Evolutionary conservation across 2,113 vertebrate genomes (phyloP).

Genomic region (Microtus richardsoni): DNA sequence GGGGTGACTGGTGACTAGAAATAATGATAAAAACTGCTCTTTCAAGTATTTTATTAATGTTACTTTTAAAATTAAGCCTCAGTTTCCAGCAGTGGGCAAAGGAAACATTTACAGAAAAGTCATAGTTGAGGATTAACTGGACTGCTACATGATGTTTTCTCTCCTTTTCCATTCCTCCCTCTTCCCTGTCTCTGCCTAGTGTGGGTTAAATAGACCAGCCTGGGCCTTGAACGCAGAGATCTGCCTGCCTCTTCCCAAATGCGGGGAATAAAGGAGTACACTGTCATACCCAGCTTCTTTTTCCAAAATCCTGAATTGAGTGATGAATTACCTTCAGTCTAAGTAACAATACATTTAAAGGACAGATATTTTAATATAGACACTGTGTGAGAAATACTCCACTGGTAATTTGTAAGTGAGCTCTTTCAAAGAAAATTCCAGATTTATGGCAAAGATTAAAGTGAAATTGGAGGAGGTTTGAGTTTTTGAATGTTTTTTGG

Average conservation of each 20-base stretch:
- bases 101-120: constrained; percentile 6
- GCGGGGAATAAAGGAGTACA: not conserved
- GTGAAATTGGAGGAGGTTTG: constrained; percentile 19
- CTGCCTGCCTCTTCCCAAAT: not conserved
- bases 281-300: not conserved
- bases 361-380: constrained; percentile 20
- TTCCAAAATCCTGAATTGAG: not conserved
- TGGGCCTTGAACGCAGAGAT: not conserved
- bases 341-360: not conserved
- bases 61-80: constrained; percentile 20
- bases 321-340: not conserved
- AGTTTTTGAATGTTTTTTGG: not conserved
- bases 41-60: not conserved
- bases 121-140: constrained; percentile 26
- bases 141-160: not conserved
- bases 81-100: not conserved
- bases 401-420: not conserved
- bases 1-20: not conserved
- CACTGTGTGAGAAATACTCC: not conserved
- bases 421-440: constrained; percentile 35
- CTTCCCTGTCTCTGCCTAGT: not conserved
- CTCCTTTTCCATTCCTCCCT: not conserved
- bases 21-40: not conserved
- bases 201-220: not conserved
- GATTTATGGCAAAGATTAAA: constrained; percentile 23